Evolutionary conservation across 2,888 invertebrate genomes (phyloP), one percentile per base, ranked within the genome.

Genomic region (Lycophotia porphyrea): DNA sequence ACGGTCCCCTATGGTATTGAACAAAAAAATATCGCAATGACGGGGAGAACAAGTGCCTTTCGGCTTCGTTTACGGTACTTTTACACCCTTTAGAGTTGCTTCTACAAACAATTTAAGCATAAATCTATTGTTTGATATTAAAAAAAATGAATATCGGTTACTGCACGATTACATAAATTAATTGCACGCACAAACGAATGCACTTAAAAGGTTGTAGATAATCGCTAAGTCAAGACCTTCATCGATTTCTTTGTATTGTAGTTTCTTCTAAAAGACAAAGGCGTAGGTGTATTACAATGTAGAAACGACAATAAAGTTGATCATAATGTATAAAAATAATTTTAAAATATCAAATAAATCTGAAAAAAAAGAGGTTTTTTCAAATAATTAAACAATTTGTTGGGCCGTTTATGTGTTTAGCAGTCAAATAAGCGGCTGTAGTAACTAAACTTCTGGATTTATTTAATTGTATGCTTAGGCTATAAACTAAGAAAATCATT

Each of bases 191-290:
- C 24, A 27, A 21, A 63, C 2, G 15, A 73, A 34, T n/a, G 2
- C 55, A 76, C n/a, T 31, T 75, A 2, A 21, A 66, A 75, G 58
- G 67, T 60, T 42, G 60, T 42, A 49, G 42, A 68, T 61, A 61
- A 60, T 76, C 18, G 27, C 36, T 27, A 66, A 39, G 18, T 8
- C 42, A 66, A 60, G 31, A 63, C 70, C 44, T 64, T 55, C 31
- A 24, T 47, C 63, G 65, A 55, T 21, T 27, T 66, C 15, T 15
- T 39, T 34, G 27, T 52, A 27, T 24, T 74, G 13, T 24, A 24
- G 47, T 31, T 60, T 39, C 11, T 21, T n/a, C 9, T 5, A 3
- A 63, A 36, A 42, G 5, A 7, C 24, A 27, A 7, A 42, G 13
- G 8, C 39, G 39, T 36, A 39, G 5, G 21, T 39, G 44, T 31